Conservation (phyloP, 2,888 invertebrate genomes). For the Philereme transversata region DNA sequence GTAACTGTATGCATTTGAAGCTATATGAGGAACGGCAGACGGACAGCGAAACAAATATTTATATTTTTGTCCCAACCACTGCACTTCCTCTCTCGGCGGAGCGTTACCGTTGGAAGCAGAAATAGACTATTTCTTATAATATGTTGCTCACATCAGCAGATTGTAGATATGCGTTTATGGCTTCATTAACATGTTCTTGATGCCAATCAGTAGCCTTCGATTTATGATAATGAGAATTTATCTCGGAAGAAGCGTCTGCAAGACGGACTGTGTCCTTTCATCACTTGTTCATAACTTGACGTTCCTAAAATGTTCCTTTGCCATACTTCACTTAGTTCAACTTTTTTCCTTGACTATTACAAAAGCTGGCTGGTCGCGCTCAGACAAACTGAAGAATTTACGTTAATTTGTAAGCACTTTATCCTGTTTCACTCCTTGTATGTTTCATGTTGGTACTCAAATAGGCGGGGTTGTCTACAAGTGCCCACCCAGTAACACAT, state of each 20-base stretch:
- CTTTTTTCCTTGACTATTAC: too few species aligned
- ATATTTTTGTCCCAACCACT: constrained; percentile 50
- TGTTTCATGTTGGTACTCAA: too few species aligned
- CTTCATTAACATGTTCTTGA: constrained; percentile 24
- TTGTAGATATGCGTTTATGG: constrained; percentile 30
- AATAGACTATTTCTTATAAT: constrained; percentile 44
- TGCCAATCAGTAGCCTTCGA: constrained; percentile 8
- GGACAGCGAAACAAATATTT: constrained; percentile 47
- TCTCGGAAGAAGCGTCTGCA: too few species aligned
- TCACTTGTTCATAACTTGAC: too few species aligned
- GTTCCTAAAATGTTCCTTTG: too few species aligned
- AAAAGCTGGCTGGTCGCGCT: too few species aligned
- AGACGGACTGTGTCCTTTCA: too few species aligned
- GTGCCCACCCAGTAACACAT: neutral
- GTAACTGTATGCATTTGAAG: constrained; percentile 13
- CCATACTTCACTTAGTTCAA: too few species aligned
- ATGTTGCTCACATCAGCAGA: constrained; percentile 22
- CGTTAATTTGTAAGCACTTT: too few species aligned
- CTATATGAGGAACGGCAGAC: constrained; percentile 31
- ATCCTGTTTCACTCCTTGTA: too few species aligned
- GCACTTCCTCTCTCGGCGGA: constrained; percentile 46
- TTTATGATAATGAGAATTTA: constrained; percentile 5
- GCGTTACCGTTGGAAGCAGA: constrained; percentile 30
- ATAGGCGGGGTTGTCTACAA: too few species aligned
- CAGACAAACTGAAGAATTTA: too few species aligned